Base-by-base conservation (phyloP, 2,797 vertebrate genomes). In the Benthosema pterotum region DNA sequence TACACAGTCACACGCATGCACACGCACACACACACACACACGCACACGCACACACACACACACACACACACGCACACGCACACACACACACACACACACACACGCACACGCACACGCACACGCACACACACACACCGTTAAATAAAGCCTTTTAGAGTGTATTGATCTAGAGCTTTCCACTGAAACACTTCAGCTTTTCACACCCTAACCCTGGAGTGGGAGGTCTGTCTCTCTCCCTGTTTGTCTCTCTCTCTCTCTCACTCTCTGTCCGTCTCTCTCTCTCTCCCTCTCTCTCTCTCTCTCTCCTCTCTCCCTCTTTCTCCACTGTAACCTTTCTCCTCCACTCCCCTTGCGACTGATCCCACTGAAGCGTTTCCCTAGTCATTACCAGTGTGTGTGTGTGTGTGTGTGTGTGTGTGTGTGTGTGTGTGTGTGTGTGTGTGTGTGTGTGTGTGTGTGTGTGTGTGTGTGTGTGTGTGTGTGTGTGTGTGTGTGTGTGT, bases 261-360 rank as follows among this genome's bases (percentile, higher is more conserved):
- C 6, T 52, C 19, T 13, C 55, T 43, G 11, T 11, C 11, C 42
- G 53, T 43, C 42, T 43, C 18, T 14, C 13, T 46, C 3, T 25
- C 56, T 46, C 11, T 45, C 42, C 3, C 42, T 59, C 46, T 59
- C 57, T 47, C 7, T 48, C 45, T 48, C 45, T 71, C 71, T 67
- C 42, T 52, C 55, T 6, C 71, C 57, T 62, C 11, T 3, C 60
- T 45, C 19, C 11, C 65, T 77, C 70, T 60, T n/a, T 83, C 75
- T 62, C 63, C 58, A 66, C 11, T 19, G 48, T 82, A 89, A 88
- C 88, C 85, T 89, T 87, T 86, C 56, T 43, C 16, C 48, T 11
- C 3, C 73, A 32, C 63, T 75, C 60, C 14, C 22, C 55, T 56
- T 38, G 58, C 48, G 57, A 38, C 61, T 7, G 60, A 60, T 13